Base-by-base conservation (phyloP, 2,113 vertebrate genomes). In the Oryzias curvinotus region DNA sequence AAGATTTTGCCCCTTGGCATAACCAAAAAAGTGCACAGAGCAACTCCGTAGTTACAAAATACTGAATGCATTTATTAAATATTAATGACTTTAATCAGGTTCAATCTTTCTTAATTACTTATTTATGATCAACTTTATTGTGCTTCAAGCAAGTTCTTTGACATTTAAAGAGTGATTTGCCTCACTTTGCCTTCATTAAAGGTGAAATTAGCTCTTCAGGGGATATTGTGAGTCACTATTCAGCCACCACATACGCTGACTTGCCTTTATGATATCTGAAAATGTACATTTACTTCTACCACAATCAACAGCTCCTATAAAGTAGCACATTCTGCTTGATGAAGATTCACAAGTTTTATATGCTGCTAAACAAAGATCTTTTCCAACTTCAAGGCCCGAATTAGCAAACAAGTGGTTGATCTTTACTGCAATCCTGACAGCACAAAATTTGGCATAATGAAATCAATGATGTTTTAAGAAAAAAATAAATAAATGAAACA, bases 41-140 rank as follows among this genome's bases (percentile, higher is more conserved):
- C 18, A 42, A 56, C 36, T 14, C 17, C 36, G 25, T 56, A 18
- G 14, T 45, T 16, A 16, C 14, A n/a, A 14, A 42, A 44, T 16
- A 21, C 41, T 52, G 25, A n/a, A 16, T 14, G n/a, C 10, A 52
- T 59, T 58, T 58, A 44, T 58, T 7, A 68, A 59, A 58, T 30
- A 59, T 52, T 30, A 52, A 59, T 52, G 15, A 52, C 49, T 59
- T 52, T 36, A 59, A 46, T 41, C 25, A 45, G 14, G 46, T 51
- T 68, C 18, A 52, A 51, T 45, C 65, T 52, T 1, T 1, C 26
- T 52, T 36, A 59, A 52, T 68, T 21, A 50, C 54, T 57, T 59
- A 52, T 68, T 58, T 46, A 59, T 68, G 26, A 30, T 2, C 23
- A 36, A 0, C 52, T 46, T 3, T 19, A 66, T 43, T 57, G 14